A percentile compares a stretch with the other conserved stretches of the same genome.
phyloP scores from a whole-genome alignment of 1,140 invertebrate genomes.

The Tetraneura akinire region DNA sequence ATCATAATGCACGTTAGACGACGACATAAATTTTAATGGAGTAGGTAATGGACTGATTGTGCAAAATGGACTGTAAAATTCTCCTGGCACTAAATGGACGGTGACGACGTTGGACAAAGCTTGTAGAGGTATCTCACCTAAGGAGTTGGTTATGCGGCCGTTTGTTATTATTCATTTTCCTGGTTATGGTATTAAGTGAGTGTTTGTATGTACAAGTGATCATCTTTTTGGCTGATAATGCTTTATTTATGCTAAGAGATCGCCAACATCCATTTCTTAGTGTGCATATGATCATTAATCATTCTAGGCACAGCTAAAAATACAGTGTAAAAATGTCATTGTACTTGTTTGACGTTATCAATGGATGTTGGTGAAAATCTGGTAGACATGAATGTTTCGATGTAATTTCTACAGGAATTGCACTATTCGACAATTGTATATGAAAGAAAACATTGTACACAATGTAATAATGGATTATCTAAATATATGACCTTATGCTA shows the following conservation, averaged over 20 bases:
- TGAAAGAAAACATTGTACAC: too few relatives aligned
- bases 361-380: not conserved
- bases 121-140: not conserved
- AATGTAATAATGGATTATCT: too few relatives aligned
- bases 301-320: constrained; percentile 24
- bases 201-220: not conserved
- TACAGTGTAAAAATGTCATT: constrained; percentile 13
- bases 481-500: too few relatives aligned
- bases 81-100: not conserved
- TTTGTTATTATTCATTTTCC: constrained; percentile 43
- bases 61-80: not conserved
- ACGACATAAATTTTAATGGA: too few relatives aligned
- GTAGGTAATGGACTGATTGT: not conserved
- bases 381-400: not conserved
- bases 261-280: constrained; percentile 22
- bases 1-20: too few relatives aligned
- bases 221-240: constrained; percentile 36
- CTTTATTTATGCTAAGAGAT: constrained; percentile 48
- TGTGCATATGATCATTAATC: constrained; percentile 30
- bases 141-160: not conserved
- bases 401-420: not conserved
- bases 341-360: constrained; percentile 35
- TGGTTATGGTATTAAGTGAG: constrained; percentile 24
- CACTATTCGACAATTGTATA: not conserved
- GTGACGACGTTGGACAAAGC: not conserved